A percentile compares a stretch with the other conserved stretches of the same genome.
Conservation (phyloP, 2,888 invertebrate genomes). For the Acleris laterana region DNA sequence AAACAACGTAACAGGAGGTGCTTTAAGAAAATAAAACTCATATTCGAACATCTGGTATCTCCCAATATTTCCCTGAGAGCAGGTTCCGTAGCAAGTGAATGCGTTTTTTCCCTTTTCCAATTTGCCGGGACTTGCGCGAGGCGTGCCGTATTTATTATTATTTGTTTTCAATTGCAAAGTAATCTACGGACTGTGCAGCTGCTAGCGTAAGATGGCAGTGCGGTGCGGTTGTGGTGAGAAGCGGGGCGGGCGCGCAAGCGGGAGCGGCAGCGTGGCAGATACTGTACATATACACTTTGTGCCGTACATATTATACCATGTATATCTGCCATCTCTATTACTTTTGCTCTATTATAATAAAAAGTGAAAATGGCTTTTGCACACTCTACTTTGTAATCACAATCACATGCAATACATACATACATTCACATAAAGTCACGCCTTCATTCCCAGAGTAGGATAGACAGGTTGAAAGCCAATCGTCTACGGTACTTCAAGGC, state of each 20-base stretch:
- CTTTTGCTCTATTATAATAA: too few relatives aligned
- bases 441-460: too few relatives aligned
- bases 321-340: too few relatives aligned
- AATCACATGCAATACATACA: too few relatives aligned
- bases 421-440: too few relatives aligned
- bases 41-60: constrained; percentile 69
- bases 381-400: too few relatives aligned
- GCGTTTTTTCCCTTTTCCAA: constrained; percentile 70
- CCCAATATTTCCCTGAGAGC: constrained; percentile 62
- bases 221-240: constrained; percentile 35
- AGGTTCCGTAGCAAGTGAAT: constrained; percentile 51
- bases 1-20: constrained; percentile 51
- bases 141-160: constrained; percentile 78
- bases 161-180: constrained; percentile 83
- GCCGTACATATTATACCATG: too few relatives aligned
- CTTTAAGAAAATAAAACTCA: constrained; percentile 61
- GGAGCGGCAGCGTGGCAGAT: neutral
- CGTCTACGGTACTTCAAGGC: too few relatives aligned
- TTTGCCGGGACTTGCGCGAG: constrained; percentile 67
- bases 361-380: too few relatives aligned
- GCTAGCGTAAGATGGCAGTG: constrained; percentile 58
- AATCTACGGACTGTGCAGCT: constrained; percentile 78
- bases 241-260: constrained; percentile 24
- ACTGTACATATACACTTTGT: too few relatives aligned
- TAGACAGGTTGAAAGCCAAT: too few relatives aligned